Percentiles rank a stretch among this genome's conserved stretches.
Evolutionary conservation across 2,113 vertebrate genomes (phyloP).

Genomic region (Rynchops niger): DNA sequence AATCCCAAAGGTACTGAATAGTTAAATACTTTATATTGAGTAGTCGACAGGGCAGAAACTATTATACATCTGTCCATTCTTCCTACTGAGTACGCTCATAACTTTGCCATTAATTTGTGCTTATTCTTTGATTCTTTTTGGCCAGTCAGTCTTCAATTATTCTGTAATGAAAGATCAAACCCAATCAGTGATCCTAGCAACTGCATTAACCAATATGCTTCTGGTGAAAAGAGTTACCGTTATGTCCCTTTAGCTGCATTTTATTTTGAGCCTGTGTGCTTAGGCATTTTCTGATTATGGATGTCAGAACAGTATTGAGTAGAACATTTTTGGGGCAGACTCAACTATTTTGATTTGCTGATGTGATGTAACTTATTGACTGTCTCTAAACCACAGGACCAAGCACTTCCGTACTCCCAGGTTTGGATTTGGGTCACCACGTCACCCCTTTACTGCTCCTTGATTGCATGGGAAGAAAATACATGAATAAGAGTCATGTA

Average conservation of each 20-base stretch:
- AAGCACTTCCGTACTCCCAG: background rate
- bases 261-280: background rate
- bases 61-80: background rate
- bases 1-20: background rate
- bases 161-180: background rate
- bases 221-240: background rate
- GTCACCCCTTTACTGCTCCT: background rate
- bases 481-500: background rate
- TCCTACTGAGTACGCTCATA: background rate
- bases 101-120: background rate
- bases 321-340: background rate
- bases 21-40: slow-evolving; percentile 16
- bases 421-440: background rate
- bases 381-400: background rate
- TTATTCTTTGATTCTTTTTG: background rate
- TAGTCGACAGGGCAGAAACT: background rate
- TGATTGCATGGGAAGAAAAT: background rate
- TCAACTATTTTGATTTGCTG: background rate
- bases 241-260: background rate
- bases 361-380: background rate
- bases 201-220: background rate
- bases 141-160: background rate
- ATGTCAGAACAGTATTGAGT: background rate
- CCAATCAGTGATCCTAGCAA: background rate
- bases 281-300: background rate